Conservation (phyloP, 2,113 vertebrate species). For the Neoarius graeffei region DNA sequence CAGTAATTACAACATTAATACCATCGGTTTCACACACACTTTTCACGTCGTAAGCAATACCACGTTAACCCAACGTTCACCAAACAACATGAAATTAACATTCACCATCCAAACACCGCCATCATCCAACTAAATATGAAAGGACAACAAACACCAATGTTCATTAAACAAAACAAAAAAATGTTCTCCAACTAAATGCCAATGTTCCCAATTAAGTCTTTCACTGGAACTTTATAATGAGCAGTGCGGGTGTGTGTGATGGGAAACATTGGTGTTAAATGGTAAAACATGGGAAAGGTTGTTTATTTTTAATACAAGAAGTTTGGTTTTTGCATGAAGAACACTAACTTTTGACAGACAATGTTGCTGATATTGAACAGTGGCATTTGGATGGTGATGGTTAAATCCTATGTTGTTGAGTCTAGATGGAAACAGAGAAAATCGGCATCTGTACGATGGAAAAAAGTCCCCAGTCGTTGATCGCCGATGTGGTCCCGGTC, state of each 20-base stretch:
- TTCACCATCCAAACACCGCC: neutral
- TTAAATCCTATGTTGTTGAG: neutral
- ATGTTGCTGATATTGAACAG: neutral
- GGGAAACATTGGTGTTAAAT: neutral
- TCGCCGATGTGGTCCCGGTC: too few relatives aligned
- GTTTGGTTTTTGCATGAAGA: neutral
- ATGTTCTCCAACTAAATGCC: neutral
- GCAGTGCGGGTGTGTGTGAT: neutral
- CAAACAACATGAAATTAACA: neutral
- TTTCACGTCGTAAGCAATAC: neutral
- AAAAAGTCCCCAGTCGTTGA: neutral
- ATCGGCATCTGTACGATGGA: neutral
- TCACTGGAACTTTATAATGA: slow-evolving; percentile 5
- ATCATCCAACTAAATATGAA: neutral
- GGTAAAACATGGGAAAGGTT: neutral
- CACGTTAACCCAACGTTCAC: neutral
- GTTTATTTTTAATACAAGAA: neutral
- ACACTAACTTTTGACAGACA: neutral
- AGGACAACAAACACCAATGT: neutral
- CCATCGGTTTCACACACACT: neutral
- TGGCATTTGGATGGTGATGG: neutral
- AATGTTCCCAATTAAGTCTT: neutral
- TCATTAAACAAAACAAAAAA: too few relatives aligned
- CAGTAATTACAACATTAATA: too few relatives aligned
- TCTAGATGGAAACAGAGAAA: neutral